These are phyloP conservation scores for Caenorhabditis auriculariae DNA, from an alignment of 2,888 invertebrate species.

Conservation along the genomic window DNA sequence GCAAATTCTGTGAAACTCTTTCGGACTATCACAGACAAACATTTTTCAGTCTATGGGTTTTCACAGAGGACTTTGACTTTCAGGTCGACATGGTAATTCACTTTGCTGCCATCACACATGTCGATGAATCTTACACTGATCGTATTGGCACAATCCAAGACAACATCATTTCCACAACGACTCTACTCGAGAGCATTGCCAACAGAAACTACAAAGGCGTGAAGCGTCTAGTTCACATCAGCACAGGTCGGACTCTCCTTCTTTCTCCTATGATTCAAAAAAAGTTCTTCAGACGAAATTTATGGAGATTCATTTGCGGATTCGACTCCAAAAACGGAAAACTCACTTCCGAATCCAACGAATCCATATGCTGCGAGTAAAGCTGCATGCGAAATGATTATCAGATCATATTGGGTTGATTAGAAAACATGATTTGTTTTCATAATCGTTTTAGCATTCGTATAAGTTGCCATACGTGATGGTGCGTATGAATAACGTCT, in stretches of 20 bases:
- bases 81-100: conserved; percentile 59
- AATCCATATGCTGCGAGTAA: conserved; percentile 63
- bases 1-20: no score
- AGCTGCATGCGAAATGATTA: conserved; percentile 59
- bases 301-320: conserved; percentile 63
- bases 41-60: not conserved
- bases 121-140: conserved; percentile 62
- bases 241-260: conserved; percentile 41
- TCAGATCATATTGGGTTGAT: conserved; percentile 54
- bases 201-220: conserved; percentile 51
- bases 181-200: conserved; percentile 55
- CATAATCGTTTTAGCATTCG: conserved; percentile 52
- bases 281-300: conserved; percentile 55
- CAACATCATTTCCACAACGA: conserved; percentile 60
- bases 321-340: conserved; percentile 54
- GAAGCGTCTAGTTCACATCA: conserved; percentile 57
- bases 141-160: conserved; percentile 61
- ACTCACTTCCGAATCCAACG: conserved; percentile 55
- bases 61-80: no score
- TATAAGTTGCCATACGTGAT: conserved; percentile 62
- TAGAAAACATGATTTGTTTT: not conserved
- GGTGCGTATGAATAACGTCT: conserved; percentile 59
- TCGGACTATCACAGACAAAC: not conserved
- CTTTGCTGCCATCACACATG: conserved; percentile 63
- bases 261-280: conserved; percentile 1